phyloP scores from a whole-genome alignment of 2,888 invertebrate species.

The Caenorhabditis sp. region DNA sequence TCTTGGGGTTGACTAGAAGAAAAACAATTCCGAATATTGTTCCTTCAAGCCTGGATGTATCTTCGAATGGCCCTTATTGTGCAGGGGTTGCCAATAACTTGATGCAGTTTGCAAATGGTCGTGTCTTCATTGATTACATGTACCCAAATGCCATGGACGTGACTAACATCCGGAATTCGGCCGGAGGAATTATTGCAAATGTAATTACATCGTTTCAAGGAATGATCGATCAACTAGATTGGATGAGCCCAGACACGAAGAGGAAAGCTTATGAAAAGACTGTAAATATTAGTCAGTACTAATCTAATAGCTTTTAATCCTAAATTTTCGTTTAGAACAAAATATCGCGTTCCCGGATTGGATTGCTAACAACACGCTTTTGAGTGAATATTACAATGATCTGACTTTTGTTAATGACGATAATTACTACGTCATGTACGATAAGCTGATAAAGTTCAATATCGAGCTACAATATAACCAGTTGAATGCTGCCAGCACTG shows the following conservation, averaged over 20 bases:
- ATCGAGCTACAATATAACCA: constrained; percentile 68
- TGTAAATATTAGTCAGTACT: constrained; percentile 64
- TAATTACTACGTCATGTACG: constrained; percentile 70
- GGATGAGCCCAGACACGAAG: constrained; percentile 71
- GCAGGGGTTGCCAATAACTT: constrained; percentile 63
- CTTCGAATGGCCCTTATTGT: constrained; percentile 46
- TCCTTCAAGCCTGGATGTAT: constrained; percentile 13
- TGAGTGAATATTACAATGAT: constrained; percentile 65
- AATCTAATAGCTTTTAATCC: background rate
- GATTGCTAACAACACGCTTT: constrained; percentile 62
- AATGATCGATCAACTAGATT: constrained; percentile 76
- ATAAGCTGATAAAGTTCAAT: constrained; percentile 69
- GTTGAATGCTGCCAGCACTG: constrained; percentile 58
- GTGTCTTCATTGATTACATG: constrained; percentile 77
- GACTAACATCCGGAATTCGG: constrained; percentile 61
- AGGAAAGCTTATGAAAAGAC: constrained; percentile 72
- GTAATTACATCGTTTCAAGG: constrained; percentile 75
- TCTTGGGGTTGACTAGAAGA: constrained; percentile 58
- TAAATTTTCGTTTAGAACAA: constrained; percentile 47
- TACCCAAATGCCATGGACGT: constrained; percentile 69
- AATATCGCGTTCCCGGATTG: constrained; percentile 77
- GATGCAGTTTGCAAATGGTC: constrained; percentile 76
- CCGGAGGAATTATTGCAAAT: constrained; percentile 68
- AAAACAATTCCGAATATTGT: constrained; percentile 50
- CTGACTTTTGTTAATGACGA: constrained; percentile 57